A percentile compares a stretch with the other conserved stretches of the same genome.
Conservation (phyloP, 2,888 invertebrate species). For the Acleris laterana region DNA sequence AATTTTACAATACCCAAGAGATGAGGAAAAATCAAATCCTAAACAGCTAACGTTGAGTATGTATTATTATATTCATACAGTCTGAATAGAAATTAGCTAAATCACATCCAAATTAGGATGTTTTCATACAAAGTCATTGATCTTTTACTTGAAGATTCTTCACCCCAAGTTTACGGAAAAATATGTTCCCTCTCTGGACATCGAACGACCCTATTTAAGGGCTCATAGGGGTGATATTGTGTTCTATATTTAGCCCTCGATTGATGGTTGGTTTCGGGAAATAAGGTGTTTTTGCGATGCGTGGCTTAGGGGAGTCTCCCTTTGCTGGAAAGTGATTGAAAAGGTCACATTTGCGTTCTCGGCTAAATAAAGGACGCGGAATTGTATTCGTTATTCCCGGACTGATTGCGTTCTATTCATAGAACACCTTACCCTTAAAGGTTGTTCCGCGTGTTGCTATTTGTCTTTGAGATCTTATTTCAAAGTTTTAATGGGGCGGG, state of each 20-base stretch:
- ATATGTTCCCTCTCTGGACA: slow-evolving; percentile 51
- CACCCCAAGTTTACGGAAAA: slow-evolving; percentile 38
- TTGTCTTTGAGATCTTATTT: slow-evolving; percentile 12
- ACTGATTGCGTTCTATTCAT: slow-evolving; percentile 33
- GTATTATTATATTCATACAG: too few species aligned
- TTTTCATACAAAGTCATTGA: slow-evolving; percentile 30
- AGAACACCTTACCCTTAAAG: slow-evolving; percentile 16
- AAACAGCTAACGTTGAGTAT: too few species aligned
- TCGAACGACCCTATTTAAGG: slow-evolving; percentile 53
- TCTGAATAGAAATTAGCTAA: not conserved
- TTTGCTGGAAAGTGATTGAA: slow-evolving; percentile 47
- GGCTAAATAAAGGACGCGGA: slow-evolving; percentile 26
- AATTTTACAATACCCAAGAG: too few species aligned
- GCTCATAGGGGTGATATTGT: slow-evolving; percentile 49
- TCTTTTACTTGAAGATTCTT: slow-evolving; percentile 23
- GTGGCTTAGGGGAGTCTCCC: slow-evolving; percentile 35
- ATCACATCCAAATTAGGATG: slow-evolving; percentile 13
- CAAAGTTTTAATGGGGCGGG: slow-evolving; percentile 6
- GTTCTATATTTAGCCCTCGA: slow-evolving; percentile 58
- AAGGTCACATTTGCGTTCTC: slow-evolving; percentile 47
- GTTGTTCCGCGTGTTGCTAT: slow-evolving; percentile 14
- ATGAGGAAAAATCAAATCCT: too few species aligned
- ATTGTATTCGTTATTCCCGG: slow-evolving; percentile 13
- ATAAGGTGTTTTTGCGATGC: slow-evolving; percentile 30
- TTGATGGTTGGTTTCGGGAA: slow-evolving; percentile 45